phyloP scores from a whole-genome alignment of 2,113 vertebrate species.

The Chaetura pelagica region DNA sequence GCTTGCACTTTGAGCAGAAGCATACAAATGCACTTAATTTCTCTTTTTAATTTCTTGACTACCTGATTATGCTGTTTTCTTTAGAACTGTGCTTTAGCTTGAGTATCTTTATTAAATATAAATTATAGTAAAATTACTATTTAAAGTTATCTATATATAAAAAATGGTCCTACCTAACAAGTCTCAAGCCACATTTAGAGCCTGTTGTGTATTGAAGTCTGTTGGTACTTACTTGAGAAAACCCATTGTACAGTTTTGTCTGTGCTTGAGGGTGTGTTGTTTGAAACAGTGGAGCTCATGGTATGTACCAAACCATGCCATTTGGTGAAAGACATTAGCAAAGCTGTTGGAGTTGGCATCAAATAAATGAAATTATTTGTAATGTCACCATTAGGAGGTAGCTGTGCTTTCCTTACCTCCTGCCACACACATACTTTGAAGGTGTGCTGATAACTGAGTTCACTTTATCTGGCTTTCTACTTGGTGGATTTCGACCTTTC shows the following conservation, averaged over 20 bases:
- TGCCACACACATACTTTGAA: not conserved
- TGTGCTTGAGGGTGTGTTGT: rapidly evolving
- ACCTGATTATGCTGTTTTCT: not conserved
- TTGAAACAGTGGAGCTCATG: not conserved
- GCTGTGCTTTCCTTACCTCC: not conserved
- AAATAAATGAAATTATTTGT: not conserved
- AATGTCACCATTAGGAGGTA: not conserved
- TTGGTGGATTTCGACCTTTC: not conserved
- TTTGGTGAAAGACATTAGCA: not conserved
- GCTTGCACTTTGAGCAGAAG: not conserved
- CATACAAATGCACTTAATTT: not conserved
- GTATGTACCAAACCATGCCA: not conserved
- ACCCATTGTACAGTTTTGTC: rapidly evolving
- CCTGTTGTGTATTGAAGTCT: not conserved
- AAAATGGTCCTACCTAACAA: not conserved
- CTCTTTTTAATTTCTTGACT: not conserved
- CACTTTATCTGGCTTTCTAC: not conserved
- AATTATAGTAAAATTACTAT: not conserved
- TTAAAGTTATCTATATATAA: not conserved
- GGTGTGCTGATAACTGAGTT: not conserved
- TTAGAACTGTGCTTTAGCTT: not conserved
- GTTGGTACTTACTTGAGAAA: not conserved
- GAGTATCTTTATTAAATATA: not conserved
- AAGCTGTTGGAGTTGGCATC: not conserved
- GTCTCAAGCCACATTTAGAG: not conserved